These are phyloP conservation scores for Garrulus glandarius DNA, from an alignment of 2,797 vertebrate genomes.

Conservation along the genomic window DNA sequence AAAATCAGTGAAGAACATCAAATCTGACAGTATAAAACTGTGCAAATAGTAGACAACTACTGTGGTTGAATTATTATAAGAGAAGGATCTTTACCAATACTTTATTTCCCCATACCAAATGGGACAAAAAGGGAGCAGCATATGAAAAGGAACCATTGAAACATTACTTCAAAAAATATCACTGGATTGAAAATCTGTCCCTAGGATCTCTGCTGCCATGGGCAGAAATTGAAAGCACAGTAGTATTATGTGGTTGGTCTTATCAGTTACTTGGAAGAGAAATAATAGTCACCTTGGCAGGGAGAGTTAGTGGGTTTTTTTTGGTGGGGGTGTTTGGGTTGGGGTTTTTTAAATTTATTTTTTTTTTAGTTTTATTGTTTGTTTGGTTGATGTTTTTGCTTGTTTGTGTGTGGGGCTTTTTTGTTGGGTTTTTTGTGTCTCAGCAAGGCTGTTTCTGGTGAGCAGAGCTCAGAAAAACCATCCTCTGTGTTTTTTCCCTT, in stretches of 20 bases:
- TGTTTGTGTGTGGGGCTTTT: accelerated
- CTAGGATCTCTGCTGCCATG: not conserved
- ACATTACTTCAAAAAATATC: not conserved
- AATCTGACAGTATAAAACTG: not conserved
- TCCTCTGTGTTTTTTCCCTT: not conserved
- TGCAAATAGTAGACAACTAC: not conserved
- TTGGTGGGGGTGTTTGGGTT: not conserved
- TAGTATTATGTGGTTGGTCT: not conserved
- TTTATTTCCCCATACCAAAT: not conserved
- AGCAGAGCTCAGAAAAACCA: not conserved
- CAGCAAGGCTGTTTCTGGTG: not conserved
- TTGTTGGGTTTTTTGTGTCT: too few species aligned
- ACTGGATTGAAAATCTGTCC: not conserved
- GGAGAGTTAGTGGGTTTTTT: not conserved
- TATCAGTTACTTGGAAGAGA: not conserved
- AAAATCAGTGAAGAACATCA: not conserved
- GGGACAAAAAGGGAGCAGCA: not conserved
- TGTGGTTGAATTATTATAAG: not conserved
- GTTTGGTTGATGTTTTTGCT: not conserved
- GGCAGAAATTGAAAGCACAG: not conserved
- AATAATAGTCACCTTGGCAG: not conserved
- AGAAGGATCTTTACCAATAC: not conserved
- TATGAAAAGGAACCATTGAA: not conserved
- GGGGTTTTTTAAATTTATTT: not conserved
- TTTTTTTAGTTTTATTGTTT: not conserved